Evolutionary conservation across 2,113 vertebrate species (phyloP), one percentile per base, ranked within the genome.

Genomic region (Galeopterus variegatus): DNA sequence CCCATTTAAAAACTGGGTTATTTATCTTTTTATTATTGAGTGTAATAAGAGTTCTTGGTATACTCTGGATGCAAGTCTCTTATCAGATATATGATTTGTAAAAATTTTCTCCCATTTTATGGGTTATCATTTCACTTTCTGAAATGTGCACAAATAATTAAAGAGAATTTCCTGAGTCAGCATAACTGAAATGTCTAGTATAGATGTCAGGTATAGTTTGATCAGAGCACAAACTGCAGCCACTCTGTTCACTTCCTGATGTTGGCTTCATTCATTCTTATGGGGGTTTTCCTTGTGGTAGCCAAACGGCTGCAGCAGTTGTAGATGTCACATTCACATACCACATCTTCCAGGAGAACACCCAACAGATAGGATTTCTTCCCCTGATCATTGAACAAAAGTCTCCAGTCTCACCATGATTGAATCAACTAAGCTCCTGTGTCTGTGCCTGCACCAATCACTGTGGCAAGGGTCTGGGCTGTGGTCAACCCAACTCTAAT

Each of bases 311-410:
- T 65, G 10, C 15, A 56, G 50, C 19, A 21, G 10, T 14, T 65
- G 36, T 26, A 45, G n/a, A 12, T 11, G 52, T 92, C 84, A 56
- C 48, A 79, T 36, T 79, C 56, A 58, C 21, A 45, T 2, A 54
- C 64, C 77, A 52, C 12, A 50, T 21, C 45, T 77, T 76, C 84
- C 18, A 54, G 21, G n/a, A 76, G 75, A 50, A 62, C n/a, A n/a
- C n/a, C n/a, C n/a, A n/a, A n/a, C 23, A 69, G 85, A 83, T 56
- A 56, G 31, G 31, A 79, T 94, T 94, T 31, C 31, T 88, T 88
- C 31, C 33, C 48, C 45, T 36, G 58, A 36, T 4, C 54, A 88
- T 3, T 19, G 24, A 70, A 36, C 24, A 23, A 36, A 88, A 81
- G 48, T 54, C 52, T 81, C 54, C 15, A n/a, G 6, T 52, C 54